A percentile compares a stretch with the other conserved stretches of the same genome.
Evolutionary conservation across 2,888 invertebrate species (phyloP).

Genomic region (Psylliodes chrysocephalus): DNA sequence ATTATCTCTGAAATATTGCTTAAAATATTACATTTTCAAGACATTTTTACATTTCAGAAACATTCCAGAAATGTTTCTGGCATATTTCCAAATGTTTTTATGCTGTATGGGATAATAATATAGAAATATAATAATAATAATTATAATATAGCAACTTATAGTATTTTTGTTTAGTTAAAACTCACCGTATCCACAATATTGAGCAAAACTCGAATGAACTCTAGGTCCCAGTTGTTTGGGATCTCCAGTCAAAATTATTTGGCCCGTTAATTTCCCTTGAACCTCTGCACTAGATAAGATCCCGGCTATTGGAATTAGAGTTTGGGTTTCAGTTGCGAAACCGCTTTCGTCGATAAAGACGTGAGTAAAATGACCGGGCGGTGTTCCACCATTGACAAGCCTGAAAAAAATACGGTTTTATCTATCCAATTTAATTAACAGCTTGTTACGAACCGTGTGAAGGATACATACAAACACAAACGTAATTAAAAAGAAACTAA

Average conservation of each 20-base stretch:
- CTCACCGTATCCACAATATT: slow-evolving; percentile 62
- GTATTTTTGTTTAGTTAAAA: slow-evolving; percentile 18
- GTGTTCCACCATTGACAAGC: slow-evolving; percentile 54
- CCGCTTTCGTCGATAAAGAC: slow-evolving; percentile 81
- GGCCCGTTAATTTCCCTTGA: slow-evolving; percentile 57
- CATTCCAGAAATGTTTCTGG: too few species aligned
- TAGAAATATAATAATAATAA: too few species aligned
- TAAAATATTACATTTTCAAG: too few species aligned
- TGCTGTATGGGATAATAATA: too few species aligned
- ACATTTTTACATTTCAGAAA: too few species aligned
- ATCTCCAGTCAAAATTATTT: slow-evolving; percentile 77
- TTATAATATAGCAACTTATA: too few species aligned
- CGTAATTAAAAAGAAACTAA: too few species aligned
- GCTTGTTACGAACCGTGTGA: neutral
- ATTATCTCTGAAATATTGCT: too few species aligned
- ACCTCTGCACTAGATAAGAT: slow-evolving; percentile 49
- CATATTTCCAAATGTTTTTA: too few species aligned
- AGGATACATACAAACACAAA: neutral
- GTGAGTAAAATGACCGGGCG: slow-evolving; percentile 70
- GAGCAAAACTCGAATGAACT: slow-evolving; percentile 63
- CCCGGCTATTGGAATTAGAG: slow-evolving; percentile 69
- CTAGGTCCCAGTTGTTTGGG: slow-evolving; percentile 77
- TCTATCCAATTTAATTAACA: neutral
- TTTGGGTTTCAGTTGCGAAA: slow-evolving; percentile 76
- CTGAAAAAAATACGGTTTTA: slow-evolving; percentile 35